A percentile compares a stretch with the other conserved stretches of the same genome.
phyloP scores from a whole-genome alignment of 2,797 vertebrate genomes.

The Holocentrus rufus region DNA sequence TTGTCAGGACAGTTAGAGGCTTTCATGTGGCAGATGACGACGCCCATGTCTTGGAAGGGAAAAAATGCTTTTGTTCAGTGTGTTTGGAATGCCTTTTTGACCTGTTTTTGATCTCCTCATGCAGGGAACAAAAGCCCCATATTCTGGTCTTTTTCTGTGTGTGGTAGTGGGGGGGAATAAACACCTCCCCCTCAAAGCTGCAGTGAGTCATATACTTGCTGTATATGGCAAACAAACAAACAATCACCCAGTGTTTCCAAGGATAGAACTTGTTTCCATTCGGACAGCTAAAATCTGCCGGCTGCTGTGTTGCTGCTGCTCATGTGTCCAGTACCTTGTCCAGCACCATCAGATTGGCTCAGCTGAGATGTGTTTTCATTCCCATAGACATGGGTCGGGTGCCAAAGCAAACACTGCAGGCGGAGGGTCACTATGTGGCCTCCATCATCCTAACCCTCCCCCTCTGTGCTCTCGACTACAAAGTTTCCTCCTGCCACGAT shows the following conservation, averaged over 20 bases:
- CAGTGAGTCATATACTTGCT: conserved; percentile 34
- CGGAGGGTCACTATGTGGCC: conserved; percentile 32
- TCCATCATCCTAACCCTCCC: conserved; percentile 45
- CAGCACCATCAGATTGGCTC: conserved; percentile 2
- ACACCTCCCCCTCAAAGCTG: conserved; percentile 31
- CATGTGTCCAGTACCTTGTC: conserved; percentile 1
- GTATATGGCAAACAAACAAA: conserved; percentile 61
- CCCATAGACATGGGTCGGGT: conserved; percentile 34
- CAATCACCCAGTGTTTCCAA: conserved; percentile 48
- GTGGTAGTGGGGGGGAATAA: conserved; percentile 11
- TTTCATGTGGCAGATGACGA: conserved; percentile 30
- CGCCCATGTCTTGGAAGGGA: conserved; percentile 3
- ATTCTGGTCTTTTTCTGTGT: conserved; percentile 34
- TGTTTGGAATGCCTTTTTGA: conserved; percentile 43
- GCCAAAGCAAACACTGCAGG: conserved; percentile 43
- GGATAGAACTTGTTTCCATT: conserved; percentile 32
- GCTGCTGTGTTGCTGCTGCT: conserved; percentile 22
- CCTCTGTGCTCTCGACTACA: not conserved
- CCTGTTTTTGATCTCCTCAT: conserved; percentile 45
- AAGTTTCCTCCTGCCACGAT: not conserved
- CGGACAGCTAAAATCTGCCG: conserved; percentile 32
- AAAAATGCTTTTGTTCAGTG: conserved; percentile 51
- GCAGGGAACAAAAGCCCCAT: conserved; percentile 49
- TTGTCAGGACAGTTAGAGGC: not conserved
- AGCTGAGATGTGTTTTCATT: conserved; percentile 42